Evolutionary conservation across 2,888 invertebrate species (phyloP).

Genomic region (Aporophyla nigra): DNA sequence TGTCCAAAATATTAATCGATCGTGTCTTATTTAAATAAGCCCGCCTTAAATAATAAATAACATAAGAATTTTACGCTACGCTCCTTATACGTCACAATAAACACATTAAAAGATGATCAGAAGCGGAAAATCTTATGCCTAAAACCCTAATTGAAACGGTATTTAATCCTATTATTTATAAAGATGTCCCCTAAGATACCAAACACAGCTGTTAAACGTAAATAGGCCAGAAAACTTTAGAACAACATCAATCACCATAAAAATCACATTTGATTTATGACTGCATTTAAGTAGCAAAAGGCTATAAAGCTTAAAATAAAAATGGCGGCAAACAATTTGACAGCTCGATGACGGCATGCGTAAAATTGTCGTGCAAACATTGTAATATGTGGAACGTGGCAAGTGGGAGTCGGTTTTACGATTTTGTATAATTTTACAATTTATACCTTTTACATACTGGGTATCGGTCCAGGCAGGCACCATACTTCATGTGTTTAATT

Average conservation of each 20-base stretch:
- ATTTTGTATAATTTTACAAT: slow-evolving; percentile 22
- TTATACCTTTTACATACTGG: neutral
- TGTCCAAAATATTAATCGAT: neutral
- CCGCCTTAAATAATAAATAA: slow-evolving; percentile 4
- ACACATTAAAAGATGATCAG: slow-evolving; percentile 34
- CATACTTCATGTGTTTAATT: too few species aligned
- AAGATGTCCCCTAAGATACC: slow-evolving; percentile 37
- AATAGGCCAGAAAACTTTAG: slow-evolving; percentile 57
- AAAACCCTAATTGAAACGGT: slow-evolving; percentile 41
- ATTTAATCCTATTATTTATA: slow-evolving; percentile 66
- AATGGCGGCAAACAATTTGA: slow-evolving; percentile 60
- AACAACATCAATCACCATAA: slow-evolving; percentile 66
- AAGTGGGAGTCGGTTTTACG: slow-evolving; percentile 41
- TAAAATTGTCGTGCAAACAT: slow-evolving; percentile 64
- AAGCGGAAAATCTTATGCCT: slow-evolving; percentile 37
- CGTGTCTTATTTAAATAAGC: neutral
- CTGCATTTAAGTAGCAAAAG: slow-evolving; percentile 62
- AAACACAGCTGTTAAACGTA: slow-evolving; percentile 52
- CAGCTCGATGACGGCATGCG: slow-evolving; percentile 60
- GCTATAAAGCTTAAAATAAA: slow-evolving; percentile 65
- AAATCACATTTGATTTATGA: slow-evolving; percentile 65
- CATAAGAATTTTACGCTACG: neutral
- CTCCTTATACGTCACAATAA: slow-evolving; percentile 18
- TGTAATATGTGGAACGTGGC: slow-evolving; percentile 36
- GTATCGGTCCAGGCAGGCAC: too few species aligned